Evolutionary conservation across 2,888 invertebrate species (phyloP).

Genomic region (Monoplex corrugatus): DNA sequence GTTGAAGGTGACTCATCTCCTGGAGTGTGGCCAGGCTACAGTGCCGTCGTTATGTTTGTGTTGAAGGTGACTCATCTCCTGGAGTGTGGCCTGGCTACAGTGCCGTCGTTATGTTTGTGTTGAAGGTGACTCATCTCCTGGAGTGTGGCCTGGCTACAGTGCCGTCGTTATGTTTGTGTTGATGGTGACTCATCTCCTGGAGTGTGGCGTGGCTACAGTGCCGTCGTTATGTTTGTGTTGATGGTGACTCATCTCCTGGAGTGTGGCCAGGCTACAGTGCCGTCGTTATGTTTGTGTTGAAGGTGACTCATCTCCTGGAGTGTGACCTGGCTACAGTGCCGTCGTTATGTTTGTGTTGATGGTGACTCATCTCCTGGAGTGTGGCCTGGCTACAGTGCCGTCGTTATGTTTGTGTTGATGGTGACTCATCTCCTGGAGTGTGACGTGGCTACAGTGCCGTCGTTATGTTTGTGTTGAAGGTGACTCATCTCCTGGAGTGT

Average conservation of each 20-base stretch:
- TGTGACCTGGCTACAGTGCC: too few relatives aligned
- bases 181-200: too few relatives aligned
- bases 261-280: background rate
- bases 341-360: background rate
- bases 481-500: background rate
- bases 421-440: too few relatives aligned
- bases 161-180: background rate
- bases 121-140: too few relatives aligned
- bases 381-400: too few relatives aligned
- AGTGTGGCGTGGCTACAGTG: background rate
- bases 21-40: background rate
- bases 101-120: background rate
- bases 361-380: too few relatives aligned
- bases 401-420: too few relatives aligned
- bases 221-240: background rate
- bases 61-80: background rate
- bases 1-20: background rate
- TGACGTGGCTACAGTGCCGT: background rate
- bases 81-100: background rate
- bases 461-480: background rate
- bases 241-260: background rate
- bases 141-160: too few relatives aligned
- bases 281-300: background rate
- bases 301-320: too few relatives aligned
- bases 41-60: background rate